Evolutionary conservation across 92 coral and sea anemone species (phyloP).

Genomic region (Nematostella vectensis): DNA sequence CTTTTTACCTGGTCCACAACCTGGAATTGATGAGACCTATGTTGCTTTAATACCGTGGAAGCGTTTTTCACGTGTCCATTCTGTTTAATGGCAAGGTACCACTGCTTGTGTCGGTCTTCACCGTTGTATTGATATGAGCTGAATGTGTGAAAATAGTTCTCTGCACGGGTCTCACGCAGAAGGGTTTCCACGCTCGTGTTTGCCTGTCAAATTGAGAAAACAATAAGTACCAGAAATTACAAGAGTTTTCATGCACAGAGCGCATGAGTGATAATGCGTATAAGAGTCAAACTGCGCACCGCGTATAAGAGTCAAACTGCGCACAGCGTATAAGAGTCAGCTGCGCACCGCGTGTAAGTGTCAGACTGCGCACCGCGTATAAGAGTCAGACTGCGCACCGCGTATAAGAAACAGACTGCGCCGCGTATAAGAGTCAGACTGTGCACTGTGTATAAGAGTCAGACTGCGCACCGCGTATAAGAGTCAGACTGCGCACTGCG

Average conservation of each 20-base stretch:
- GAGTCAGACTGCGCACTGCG: too few species aligned
- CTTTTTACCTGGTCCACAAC: constrained; percentile 29
- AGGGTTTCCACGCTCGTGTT: constrained; percentile 22
- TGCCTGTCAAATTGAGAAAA: constrained; percentile 12
- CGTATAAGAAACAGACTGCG: too few species aligned
- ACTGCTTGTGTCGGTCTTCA: constrained; percentile 15
- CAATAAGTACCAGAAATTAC: background rate
- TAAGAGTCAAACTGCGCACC: too few species aligned
- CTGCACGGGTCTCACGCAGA: constrained; percentile 16
- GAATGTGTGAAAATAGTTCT: constrained; percentile 35
- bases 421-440: too few species aligned
- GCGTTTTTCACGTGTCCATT: constrained; percentile 42
- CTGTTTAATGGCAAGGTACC: constrained; percentile 42
- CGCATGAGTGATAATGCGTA: too few species aligned
- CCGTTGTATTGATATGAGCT: constrained; percentile 29
- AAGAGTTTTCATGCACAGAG: background rate
- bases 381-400: too few species aligned
- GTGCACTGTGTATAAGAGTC: too few species aligned
- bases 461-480: too few species aligned
- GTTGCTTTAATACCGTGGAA: constrained; percentile 29
- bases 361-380: too few species aligned
- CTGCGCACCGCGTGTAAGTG: too few species aligned
- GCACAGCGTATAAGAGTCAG: too few species aligned
- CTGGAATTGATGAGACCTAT: constrained; percentile 44
- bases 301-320: too few species aligned